Base-by-base conservation (phyloP, 1,140 invertebrate species). In the Drosophila orosa region DNA sequence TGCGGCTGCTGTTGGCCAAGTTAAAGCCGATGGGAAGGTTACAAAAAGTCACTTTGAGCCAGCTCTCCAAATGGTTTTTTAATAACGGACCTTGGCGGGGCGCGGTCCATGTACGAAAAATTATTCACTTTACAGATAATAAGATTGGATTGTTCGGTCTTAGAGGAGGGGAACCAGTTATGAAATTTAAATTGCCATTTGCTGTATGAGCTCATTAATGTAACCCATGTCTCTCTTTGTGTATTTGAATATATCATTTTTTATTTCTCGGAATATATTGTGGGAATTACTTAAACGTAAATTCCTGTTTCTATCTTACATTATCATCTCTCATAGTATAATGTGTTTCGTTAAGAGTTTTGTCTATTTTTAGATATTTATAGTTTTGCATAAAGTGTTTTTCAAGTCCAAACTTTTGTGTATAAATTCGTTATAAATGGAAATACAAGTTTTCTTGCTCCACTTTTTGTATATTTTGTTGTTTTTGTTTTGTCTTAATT, bases 41-140 rank as follows among this genome's bases (percentile, higher is more conserved):
- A 71, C 66, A 48, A 58, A 71, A 71, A 71, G 50, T 33, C 65
- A 69, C 68, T 71, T 47, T 48, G 39, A 54, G 47, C 45, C 25
- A 48, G 35, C 45, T 25, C 45, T 25, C 19, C 68, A 58, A 71
- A 72, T 72, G 42, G 52, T 57, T 72, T 72, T 72, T 72, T 72
- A 71, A 72, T 72, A 72, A 72, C 66, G 65, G 66, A 69, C 68
- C 68, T 72, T 72, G 68, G 15, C 22, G 65, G 67, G 65, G 68
- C 65, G 68, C 68, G 68, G 68, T 45, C 66, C 62, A 68, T 69
- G 63, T 40, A 71, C 33, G 0, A 71, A 71, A 71, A 58, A 33
- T 71, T 58, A 71, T 71, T 72, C 68, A 71, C 66, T 58, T 58
- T 48, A 71, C 52, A 47, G 66, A 71, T 72, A 71, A 71, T 71